These are phyloP conservation scores for Crematogaster levior DNA, from an alignment of 2,888 invertebrate genomes.

Conservation along the genomic window DNA sequence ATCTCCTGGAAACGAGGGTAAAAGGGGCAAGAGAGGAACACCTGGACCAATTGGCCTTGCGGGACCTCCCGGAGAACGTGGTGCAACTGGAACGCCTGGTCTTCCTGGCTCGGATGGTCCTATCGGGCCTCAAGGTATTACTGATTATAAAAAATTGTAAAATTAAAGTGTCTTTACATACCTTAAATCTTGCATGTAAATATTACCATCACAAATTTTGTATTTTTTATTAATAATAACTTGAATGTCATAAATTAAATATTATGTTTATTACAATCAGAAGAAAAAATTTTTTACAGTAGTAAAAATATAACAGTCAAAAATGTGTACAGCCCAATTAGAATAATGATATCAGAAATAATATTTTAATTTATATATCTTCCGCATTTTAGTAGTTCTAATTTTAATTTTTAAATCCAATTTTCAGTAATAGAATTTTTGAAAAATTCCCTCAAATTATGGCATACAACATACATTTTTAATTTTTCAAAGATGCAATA, in stretches of 20 bases:
- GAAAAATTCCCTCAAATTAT: not conserved
- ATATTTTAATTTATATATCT: not conserved
- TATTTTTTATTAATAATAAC: slow-evolving; percentile 7
- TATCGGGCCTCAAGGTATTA: slow-evolving; percentile 89
- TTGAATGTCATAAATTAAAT: too few species aligned
- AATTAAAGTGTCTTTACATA: not conserved
- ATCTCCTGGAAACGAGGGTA: slow-evolving; percentile 91
- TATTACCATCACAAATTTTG: not conserved
- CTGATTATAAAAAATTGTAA: not conserved
- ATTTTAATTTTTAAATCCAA: not conserved
- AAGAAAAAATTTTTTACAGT: not conserved
- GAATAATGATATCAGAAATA: too few species aligned
- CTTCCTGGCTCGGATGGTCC: slow-evolving; percentile 93
- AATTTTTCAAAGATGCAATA: not conserved
- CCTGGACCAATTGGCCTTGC: slow-evolving; percentile 91
- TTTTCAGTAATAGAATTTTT: not conserved
- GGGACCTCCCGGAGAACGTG: slow-evolving; percentile 92
- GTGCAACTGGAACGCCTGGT: slow-evolving; percentile 89
- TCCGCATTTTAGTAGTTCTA: not conserved
- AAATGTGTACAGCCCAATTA: too few species aligned
- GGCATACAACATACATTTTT: not conserved
- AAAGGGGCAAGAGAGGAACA: slow-evolving; percentile 93
- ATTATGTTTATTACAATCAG: not conserved
- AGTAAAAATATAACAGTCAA: too few species aligned
- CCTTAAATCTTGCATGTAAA: too few species aligned